A percentile compares a stretch with the other conserved stretches of the same genome.
These are phyloP conservation scores for Brachionus paranguensis DNA, from an alignment of 1,140 invertebrate genomes.

Conservation along the genomic window DNA sequence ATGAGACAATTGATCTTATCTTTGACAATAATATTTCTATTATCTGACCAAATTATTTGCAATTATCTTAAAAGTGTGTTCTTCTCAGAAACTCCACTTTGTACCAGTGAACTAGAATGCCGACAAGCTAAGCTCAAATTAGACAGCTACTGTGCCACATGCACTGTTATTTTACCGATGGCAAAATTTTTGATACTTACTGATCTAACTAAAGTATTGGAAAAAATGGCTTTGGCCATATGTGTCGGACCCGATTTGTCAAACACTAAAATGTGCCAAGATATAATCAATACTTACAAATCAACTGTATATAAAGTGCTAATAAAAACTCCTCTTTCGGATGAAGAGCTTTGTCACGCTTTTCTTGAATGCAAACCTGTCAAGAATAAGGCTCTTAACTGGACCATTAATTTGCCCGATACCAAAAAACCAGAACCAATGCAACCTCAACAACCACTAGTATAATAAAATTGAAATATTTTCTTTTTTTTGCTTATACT, in stretches of 20 bases:
- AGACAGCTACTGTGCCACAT: neutral
- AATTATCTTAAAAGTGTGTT: neutral
- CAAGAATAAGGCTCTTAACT: neutral
- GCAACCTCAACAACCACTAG: neutral
- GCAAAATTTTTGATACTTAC: neutral
- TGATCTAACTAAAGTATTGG: neutral
- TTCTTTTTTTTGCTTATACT: neutral
- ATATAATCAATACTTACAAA: neutral
- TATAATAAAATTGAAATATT: neutral
- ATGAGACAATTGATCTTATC: neutral
- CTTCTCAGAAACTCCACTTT: neutral
- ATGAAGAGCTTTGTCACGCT: neutral
- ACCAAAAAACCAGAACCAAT: neutral
- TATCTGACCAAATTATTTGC: neutral
- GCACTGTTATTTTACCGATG: neutral
- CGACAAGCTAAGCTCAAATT: neutral
- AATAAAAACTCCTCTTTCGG: neutral
- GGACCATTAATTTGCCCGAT: neutral
- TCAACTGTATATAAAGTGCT: neutral
- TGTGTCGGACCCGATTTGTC: neutral
- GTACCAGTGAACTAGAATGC: neutral
- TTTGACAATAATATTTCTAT: neutral
- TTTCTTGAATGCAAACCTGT: conserved; percentile 17
- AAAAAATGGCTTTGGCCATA: neutral
- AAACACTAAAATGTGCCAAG: neutral